Conservation (phyloP, 37 sponge, comb jelly and placozoan genomes). For the Corticium candelabrum region DNA sequence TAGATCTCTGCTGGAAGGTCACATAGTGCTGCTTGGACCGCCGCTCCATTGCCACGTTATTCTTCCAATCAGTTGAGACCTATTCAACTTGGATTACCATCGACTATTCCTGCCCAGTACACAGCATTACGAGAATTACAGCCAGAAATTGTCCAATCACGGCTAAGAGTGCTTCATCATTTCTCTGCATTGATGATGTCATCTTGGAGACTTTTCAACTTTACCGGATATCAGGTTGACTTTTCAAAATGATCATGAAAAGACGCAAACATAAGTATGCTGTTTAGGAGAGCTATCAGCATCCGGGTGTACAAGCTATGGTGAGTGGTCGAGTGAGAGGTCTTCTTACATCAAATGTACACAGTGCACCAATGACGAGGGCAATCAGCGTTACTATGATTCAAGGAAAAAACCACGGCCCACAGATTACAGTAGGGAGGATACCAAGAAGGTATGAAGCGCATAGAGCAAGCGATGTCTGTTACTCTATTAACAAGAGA, state of each 20-base stretch:
- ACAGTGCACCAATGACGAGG: slow-evolving; percentile 15
- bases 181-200: slow-evolving; percentile 38
- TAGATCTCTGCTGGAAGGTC: slow-evolving; percentile 59
- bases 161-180: slow-evolving; percentile 45
- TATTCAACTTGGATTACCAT: slow-evolving; percentile 41
- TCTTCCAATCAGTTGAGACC: too few species aligned
- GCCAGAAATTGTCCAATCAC: slow-evolving; percentile 30
- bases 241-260: background rate
- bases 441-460: slow-evolving; percentile 29
- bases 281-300: background rate
- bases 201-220: slow-evolving; percentile 58
- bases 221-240: too few species aligned
- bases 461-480: too few species aligned
- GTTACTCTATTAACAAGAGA: too few species aligned
- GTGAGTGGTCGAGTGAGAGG: background rate
- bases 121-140: slow-evolving; percentile 34
- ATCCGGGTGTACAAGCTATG: background rate
- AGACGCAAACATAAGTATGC: background rate
- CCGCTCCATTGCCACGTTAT: slow-evolving; percentile 26
- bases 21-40: slow-evolving; percentile 40
- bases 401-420: slow-evolving; percentile 48
- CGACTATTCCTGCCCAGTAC: slow-evolving; percentile 42
- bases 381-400: slow-evolving; percentile 45
- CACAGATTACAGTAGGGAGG: slow-evolving; percentile 56
- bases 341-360: slow-evolving; percentile 2